phyloP scores from a whole-genome alignment of 1,140 invertebrate species.

The Diorhabda sublineata region DNA sequence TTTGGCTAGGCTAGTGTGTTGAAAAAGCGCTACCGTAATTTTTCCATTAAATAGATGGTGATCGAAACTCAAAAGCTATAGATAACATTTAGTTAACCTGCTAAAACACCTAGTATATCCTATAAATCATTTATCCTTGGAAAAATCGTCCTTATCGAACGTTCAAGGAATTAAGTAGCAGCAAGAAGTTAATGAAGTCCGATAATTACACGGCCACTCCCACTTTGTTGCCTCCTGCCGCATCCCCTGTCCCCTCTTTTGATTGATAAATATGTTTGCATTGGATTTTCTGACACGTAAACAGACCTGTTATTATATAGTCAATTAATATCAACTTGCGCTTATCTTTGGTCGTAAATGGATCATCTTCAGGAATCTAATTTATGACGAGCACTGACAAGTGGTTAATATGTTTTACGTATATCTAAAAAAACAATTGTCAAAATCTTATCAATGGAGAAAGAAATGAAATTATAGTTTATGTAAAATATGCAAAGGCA shows the following conservation, averaged over 20 bases:
- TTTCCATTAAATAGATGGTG: background rate
- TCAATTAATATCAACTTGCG: background rate
- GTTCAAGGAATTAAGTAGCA: background rate
- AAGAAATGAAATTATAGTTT: no score
- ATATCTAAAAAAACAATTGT: no score
- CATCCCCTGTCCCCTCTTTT: background rate
- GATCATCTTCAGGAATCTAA: background rate
- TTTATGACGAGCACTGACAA: no score
- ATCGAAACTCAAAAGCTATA: background rate
- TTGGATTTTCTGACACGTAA: background rate
- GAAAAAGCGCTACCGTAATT: constrained; percentile 3
- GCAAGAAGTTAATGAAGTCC: background rate
- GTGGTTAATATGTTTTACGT: no score
- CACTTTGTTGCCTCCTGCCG: background rate
- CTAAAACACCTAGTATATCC: background rate
- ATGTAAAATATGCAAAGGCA: no score
- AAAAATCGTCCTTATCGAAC: background rate
- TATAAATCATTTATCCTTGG: constrained; percentile 2
- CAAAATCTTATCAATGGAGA: no score
- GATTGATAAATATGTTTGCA: background rate
- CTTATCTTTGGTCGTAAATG: background rate
- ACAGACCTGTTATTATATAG: background rate
- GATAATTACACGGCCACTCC: background rate
- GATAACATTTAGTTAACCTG: background rate
- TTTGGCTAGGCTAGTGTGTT: background rate